Evolutionary conservation across 2,888 invertebrate genomes (phyloP).

Genomic region (Drosophila kambysellisi): DNA sequence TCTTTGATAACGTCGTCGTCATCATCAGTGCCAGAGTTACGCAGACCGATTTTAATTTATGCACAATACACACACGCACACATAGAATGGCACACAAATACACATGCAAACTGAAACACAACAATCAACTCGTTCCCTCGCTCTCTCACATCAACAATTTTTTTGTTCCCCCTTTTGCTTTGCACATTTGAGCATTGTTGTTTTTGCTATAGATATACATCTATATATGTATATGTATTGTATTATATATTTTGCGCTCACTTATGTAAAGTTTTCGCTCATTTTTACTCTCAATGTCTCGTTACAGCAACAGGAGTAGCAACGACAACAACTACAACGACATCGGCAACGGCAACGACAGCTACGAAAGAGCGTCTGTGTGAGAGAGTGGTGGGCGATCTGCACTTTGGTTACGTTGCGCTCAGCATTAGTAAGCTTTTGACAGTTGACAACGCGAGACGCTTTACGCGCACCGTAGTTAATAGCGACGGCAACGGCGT

Average conservation of each 20-base stretch:
- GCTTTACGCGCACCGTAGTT: constrained; percentile 61
- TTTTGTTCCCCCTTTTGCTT: constrained; percentile 39
- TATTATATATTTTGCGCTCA: constrained; percentile 42
- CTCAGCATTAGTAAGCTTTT: constrained; percentile 61
- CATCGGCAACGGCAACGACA: constrained; percentile 31
- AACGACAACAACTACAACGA: constrained; percentile 21
- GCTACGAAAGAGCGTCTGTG: constrained; percentile 37
- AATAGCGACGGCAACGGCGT: constrained; percentile 70
- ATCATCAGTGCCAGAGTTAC: constrained; percentile 58
- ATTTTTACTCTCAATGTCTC: constrained; percentile 51
- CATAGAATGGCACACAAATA: constrained; percentile 22
- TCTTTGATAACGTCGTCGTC: constrained; percentile 63
- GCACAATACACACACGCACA: constrained; percentile 49
- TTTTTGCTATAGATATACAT: constrained; percentile 29
- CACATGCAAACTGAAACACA: constrained; percentile 22
- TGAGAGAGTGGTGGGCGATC: constrained; percentile 62
- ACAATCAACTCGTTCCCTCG: constrained; percentile 61
- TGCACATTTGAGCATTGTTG: constrained; percentile 57
- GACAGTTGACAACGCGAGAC: constrained; percentile 72
- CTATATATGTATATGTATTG: neutral
- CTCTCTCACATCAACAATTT: constrained; percentile 37
- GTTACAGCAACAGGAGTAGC: constrained; percentile 60
- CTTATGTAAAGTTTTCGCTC: constrained; percentile 71
- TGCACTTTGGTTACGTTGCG: constrained; percentile 61
- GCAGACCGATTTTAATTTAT: constrained; percentile 77